phyloP scores from a whole-genome alignment of 2,888 invertebrate genomes.

The Synergus japonicus region DNA sequence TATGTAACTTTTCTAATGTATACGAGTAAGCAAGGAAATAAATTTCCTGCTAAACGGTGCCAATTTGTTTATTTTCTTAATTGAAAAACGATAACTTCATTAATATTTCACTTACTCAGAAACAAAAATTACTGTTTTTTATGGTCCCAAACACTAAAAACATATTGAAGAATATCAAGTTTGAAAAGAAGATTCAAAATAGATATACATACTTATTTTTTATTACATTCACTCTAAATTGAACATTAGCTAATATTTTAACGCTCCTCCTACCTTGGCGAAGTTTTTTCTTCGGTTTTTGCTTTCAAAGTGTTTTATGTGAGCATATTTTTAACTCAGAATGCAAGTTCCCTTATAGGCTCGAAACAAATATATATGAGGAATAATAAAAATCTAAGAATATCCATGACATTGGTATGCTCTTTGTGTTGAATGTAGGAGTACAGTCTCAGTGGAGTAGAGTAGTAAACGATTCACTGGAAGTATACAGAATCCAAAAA shows the following conservation, averaged over 20 bases:
- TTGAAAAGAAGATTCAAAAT: too few species aligned
- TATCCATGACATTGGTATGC: slow-evolving; percentile 30
- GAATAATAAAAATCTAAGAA: slow-evolving; percentile 7
- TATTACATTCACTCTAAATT: too few species aligned
- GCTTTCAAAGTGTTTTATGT: neutral
- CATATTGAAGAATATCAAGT: too few species aligned
- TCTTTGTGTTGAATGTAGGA: slow-evolving; percentile 34
- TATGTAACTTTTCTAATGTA: slow-evolving; percentile 3
- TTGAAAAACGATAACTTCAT: neutral
- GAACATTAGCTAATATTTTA: too few species aligned
- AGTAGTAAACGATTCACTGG: slow-evolving; percentile 5
- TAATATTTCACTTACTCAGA: neutral
- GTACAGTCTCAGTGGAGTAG: neutral
- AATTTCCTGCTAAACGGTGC: slow-evolving; percentile 19
- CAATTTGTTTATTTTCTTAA: slow-evolving; percentile 6
- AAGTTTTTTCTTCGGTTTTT: neutral
- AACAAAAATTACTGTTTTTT: neutral
- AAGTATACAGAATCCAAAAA: slow-evolving; percentile 26
- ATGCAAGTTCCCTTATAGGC: slow-evolving; percentile 4
- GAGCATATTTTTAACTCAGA: neutral
- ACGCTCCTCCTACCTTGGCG: neutral
- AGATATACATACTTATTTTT: too few species aligned
- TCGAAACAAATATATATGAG: neutral
- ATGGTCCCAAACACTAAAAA: too few species aligned
- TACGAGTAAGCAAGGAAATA: slow-evolving; percentile 5